Base-by-base conservation (phyloP, 2,797 vertebrate genomes). In the Oreortyx pictus region DNA sequence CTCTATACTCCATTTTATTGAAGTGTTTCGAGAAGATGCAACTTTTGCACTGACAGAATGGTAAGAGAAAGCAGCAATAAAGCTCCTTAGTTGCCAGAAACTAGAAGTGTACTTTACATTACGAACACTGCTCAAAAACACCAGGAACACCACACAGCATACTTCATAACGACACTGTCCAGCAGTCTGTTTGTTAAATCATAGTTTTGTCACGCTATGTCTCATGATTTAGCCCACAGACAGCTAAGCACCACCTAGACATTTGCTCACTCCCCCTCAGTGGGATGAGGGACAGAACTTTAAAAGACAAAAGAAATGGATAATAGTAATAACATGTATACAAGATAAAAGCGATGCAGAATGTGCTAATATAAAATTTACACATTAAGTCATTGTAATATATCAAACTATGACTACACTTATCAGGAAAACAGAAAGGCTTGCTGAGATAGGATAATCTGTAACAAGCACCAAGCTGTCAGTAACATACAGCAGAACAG, bases 291-390 rank as follows among this genome's bases (percentile, higher is more conserved):
- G 13, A 31, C 18, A 22, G 13, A 64, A 64, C 4, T 13, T 14
- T 19, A 64, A 31, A 43, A 43, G 19, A 43, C 61, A 64, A 43
- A 31, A 64, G 4, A 25, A 31, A 64, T 19, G 18, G 29, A 64
- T 43, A 43, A 10, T 64, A 43, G 20, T 31, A 27, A 39, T 61
- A 64, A 31, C 43, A 29, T 6, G 6, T 22, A 31, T 14, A 64
- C 8, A 22, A 31, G 12, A 43, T 33, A 31, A 43, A 29, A 50
- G 46, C 3, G 16, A 35, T 18, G 54, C 1, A 0, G 15, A 6
- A 23, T 15, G 54, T 24, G 2, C 23, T 11, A 39, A n/a, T 14
- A 39, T 50, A 75, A 47, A 77, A 82, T 11, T 25, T 0, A 0
- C 2, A 8, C 11, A 9, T 3, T 9, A 37, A n/a, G 11, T 37